Evolutionary conservation across 2,888 invertebrate genomes (phyloP).

Genomic region (Mythimna lalbum): DNA sequence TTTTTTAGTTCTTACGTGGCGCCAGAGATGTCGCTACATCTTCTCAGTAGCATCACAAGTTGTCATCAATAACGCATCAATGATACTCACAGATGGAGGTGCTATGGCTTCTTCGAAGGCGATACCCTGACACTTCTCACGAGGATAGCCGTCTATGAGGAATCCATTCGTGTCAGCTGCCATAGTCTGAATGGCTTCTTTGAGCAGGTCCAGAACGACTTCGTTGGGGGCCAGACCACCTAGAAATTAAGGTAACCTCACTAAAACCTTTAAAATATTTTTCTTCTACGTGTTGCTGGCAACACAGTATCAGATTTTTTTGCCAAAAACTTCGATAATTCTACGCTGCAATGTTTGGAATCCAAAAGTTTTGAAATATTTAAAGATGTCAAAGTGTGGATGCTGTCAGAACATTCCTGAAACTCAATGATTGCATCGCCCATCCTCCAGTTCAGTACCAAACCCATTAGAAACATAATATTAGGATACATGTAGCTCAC

Average conservation of each 20-base stretch:
- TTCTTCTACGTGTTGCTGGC: too few species aligned
- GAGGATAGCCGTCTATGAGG: constrained; percentile 97
- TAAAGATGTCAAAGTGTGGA: too few species aligned
- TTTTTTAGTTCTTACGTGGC: too few species aligned
- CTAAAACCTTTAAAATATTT: neutral
- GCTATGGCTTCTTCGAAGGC: constrained; percentile 94
- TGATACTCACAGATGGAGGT: constrained; percentile 77
- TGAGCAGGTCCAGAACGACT: constrained; percentile 95
- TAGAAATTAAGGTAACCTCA: constrained; percentile 40
- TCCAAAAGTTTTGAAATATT: too few species aligned
- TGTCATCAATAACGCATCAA: constrained; percentile 16
- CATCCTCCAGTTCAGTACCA: neutral
- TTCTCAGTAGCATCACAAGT: too few species aligned
- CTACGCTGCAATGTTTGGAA: too few species aligned
- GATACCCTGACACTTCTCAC: constrained; percentile 95
- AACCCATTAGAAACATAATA: neutral
- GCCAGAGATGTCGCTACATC: too few species aligned
- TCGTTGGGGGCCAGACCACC: constrained; percentile 95
- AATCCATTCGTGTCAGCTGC: constrained; percentile 94
- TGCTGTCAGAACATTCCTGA: too few species aligned
- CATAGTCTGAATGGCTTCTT: constrained; percentile 93
- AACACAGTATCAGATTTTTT: too few species aligned
- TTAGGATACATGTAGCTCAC: constrained; percentile 76
- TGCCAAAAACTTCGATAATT: too few species aligned
- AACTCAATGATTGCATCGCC: neutral